Evolutionary conservation across 2,113 vertebrate species (phyloP).

Genomic region (Periophthalmus modestus): DNA sequence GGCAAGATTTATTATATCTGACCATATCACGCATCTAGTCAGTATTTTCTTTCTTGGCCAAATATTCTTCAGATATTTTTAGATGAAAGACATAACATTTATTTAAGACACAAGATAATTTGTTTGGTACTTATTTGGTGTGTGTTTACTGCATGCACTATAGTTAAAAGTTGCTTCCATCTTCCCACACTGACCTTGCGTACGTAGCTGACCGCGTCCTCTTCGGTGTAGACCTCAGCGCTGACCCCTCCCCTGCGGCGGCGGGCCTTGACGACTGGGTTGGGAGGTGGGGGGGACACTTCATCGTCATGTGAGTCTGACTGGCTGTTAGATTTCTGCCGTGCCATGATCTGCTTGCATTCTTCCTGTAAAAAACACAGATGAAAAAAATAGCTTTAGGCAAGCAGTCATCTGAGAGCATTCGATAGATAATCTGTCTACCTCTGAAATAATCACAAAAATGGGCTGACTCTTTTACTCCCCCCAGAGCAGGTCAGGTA

Average conservation of each 20-base stretch:
- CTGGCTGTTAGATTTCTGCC: constrained; percentile 94
- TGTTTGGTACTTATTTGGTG: neutral
- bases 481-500: constrained; percentile 22
- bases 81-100: too few relatives aligned
- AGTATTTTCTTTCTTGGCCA: too few relatives aligned
- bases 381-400: constrained; percentile 13
- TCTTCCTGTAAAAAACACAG: constrained; percentile 83
- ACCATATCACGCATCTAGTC: too few relatives aligned
- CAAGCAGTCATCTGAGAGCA: constrained; percentile 15
- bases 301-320: constrained; percentile 94
- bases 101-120: too few relatives aligned
- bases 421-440: constrained; percentile 15
- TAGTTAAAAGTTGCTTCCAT: too few relatives aligned
- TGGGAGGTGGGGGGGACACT: constrained; percentile 89
- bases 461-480: constrained; percentile 12
- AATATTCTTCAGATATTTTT: too few relatives aligned
- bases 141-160: neutral
- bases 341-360: constrained; percentile 92
- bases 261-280: constrained; percentile 90
- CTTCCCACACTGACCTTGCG: constrained; percentile 84
- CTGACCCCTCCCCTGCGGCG: constrained; percentile 91
- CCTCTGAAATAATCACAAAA: constrained; percentile 23
- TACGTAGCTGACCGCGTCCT: constrained; percentile 95
- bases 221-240: constrained; percentile 95
- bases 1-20: too few relatives aligned